Evolutionary conservation across 1,140 invertebrate species (phyloP).

Genomic region (Acyrthosiphon pisum): DNA sequence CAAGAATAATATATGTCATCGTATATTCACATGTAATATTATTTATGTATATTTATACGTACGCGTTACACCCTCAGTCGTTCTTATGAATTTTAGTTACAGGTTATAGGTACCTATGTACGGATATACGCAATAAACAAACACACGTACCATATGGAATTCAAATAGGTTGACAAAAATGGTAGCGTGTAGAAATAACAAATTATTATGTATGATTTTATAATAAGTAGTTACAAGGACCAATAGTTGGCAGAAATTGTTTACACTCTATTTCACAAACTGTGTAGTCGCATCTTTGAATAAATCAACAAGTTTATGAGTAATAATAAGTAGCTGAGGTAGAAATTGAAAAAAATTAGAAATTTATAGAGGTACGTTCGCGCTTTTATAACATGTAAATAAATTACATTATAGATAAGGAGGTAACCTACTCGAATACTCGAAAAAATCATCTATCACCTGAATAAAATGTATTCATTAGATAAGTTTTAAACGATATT

Average conservation of each 20-base stretch:
- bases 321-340: not conserved
- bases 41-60: not conserved
- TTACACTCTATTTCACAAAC: not conserved
- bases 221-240: not conserved
- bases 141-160: not conserved
- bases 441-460: not conserved
- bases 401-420: not conserved
- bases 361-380: not conserved
- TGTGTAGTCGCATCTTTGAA: not conserved
- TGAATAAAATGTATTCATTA: not conserved
- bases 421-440: not conserved
- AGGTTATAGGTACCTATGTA: not conserved
- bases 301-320: not conserved
- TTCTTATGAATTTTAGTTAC: not conserved
- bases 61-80: not conserved
- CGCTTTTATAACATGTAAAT: too few species aligned
- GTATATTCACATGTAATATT: not conserved
- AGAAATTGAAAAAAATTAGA: not conserved
- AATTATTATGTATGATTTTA: not conserved
- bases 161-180: not conserved
- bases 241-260: not conserved
- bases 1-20: not conserved
- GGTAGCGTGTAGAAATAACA: not conserved
- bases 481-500: not conserved
- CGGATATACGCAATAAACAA: not conserved